phyloP scores from a whole-genome alignment of 2,888 invertebrate genomes.

The Archips crataeganus region DNA sequence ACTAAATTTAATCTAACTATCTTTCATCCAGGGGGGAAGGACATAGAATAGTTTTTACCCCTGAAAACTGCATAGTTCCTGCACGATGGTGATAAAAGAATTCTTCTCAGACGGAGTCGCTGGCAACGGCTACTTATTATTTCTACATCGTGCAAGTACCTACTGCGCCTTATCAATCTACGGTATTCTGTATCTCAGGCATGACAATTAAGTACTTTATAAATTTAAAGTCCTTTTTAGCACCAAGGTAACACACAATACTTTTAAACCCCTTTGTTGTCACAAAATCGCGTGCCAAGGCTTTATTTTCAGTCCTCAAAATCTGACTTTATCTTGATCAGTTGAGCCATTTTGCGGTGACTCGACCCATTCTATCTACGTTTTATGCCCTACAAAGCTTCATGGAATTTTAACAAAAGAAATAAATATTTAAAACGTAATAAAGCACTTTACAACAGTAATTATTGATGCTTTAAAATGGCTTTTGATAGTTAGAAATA shows the following conservation, averaged over 20 bases:
- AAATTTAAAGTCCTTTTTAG: neutral
- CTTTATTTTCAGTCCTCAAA: conserved; percentile 26
- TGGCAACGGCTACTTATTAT: too few relatives aligned
- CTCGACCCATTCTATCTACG: neutral
- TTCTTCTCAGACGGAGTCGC: too few relatives aligned
- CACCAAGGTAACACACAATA: conserved; percentile 21
- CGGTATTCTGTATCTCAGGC: too few relatives aligned
- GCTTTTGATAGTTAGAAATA: too few relatives aligned
- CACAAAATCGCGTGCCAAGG: conserved; percentile 32
- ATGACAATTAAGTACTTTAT: neutral
- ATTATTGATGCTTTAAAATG: too few relatives aligned
- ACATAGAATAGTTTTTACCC: too few relatives aligned
- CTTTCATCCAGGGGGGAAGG: too few relatives aligned
- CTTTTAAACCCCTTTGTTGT: conserved; percentile 2
- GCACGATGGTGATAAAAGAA: too few relatives aligned
- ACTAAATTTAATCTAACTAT: too few relatives aligned
- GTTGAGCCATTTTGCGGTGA: neutral
- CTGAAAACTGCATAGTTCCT: too few relatives aligned
- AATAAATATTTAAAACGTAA: neutral
- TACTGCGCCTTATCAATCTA: too few relatives aligned
- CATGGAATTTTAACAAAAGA: neutral
- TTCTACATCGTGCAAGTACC: too few relatives aligned
- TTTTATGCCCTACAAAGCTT: conserved; percentile 3
- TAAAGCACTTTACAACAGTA: neutral
- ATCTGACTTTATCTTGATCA: conserved; percentile 36